These are phyloP conservation scores for Channallabes apus DNA, from an alignment of 2,797 vertebrate genomes.

Conservation along the genomic window DNA sequence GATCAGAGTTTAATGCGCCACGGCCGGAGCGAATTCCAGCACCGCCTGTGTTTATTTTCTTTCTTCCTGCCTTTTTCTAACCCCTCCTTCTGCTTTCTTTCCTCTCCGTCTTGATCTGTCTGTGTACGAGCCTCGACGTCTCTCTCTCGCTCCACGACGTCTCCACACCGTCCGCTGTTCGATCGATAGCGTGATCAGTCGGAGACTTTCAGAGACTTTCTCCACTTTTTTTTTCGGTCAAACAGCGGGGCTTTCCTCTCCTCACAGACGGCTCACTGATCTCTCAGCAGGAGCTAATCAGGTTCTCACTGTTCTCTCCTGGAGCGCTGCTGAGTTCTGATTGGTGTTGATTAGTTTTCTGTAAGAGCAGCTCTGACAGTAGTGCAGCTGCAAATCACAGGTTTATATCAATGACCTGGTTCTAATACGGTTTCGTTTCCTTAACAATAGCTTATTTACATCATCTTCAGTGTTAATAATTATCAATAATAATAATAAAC, in stretches of 20 bases:
- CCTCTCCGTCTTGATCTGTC: constrained; percentile 23
- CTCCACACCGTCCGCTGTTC: not conserved
- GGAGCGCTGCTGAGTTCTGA: not conserved
- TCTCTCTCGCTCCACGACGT: not conserved
- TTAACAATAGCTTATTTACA: not conserved
- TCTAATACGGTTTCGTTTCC: too few relatives aligned
- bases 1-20: constrained; percentile 57
- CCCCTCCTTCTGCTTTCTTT: not conserved
- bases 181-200: not conserved
- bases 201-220: not conserved
- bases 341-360: not conserved
- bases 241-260: not conserved
- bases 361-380: not conserved
- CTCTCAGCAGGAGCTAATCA: not conserved
- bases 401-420: not conserved
- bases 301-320: not conserved
- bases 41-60: constrained; percentile 54
- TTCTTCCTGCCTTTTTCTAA: constrained; percentile 42
- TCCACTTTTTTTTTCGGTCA: not conserved
- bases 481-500: not conserved
- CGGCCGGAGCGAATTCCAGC: constrained; percentile 40
- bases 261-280: not conserved
- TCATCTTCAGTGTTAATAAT: too few relatives aligned
- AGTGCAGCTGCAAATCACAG: not conserved
- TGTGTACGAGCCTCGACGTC: not conserved